Percentiles rank a stretch among this genome's conserved stretches.
Conservation (phyloP, 1,140 invertebrate genomes). For the Caenorhabditis inopinata region DNA sequence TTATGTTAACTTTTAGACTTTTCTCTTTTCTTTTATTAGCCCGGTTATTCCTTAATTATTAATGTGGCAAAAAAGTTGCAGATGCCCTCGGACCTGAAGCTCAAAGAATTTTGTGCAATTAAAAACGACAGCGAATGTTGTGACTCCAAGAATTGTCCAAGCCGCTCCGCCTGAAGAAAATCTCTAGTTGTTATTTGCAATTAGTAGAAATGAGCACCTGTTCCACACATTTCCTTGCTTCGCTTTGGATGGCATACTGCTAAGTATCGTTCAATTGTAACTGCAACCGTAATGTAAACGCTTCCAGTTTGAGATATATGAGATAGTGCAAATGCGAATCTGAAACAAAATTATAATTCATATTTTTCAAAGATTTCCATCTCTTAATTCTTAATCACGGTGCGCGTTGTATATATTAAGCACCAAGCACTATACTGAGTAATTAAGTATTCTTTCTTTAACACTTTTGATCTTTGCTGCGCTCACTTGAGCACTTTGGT, state of each 20-base stretch:
- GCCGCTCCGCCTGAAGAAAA: conserved; percentile 71
- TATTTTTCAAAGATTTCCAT: too few relatives aligned
- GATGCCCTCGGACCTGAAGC: conserved; percentile 60
- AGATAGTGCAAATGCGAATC: conserved; percentile 80
- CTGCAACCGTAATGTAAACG: conserved; percentile 89
- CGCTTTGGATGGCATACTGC: conserved; percentile 89
- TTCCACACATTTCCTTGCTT: conserved; percentile 80
- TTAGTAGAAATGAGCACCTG: too few relatives aligned
- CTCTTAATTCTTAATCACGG: too few relatives aligned
- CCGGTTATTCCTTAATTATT: too few relatives aligned
- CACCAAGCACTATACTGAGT: too few relatives aligned
- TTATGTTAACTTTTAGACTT: neutral
- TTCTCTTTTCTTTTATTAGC: too few relatives aligned
- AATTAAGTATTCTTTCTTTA: too few relatives aligned
- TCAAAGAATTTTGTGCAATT: conserved; percentile 77
- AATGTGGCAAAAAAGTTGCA: too few relatives aligned
- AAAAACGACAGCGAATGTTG: conserved; percentile 80
- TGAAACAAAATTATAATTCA: too few relatives aligned
- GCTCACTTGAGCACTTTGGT: too few relatives aligned
- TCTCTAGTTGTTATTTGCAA: too few relatives aligned
- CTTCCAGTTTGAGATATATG: conserved; percentile 84
- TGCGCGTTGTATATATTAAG: neutral
- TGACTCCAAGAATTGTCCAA: conserved; percentile 70
- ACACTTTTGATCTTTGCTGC: too few relatives aligned
- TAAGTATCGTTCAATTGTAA: conserved; percentile 90